Evolutionary conservation across 2,888 invertebrate genomes (phyloP), one percentile per base, ranked within the genome.

Genomic region (Xestia xanthographa): DNA sequence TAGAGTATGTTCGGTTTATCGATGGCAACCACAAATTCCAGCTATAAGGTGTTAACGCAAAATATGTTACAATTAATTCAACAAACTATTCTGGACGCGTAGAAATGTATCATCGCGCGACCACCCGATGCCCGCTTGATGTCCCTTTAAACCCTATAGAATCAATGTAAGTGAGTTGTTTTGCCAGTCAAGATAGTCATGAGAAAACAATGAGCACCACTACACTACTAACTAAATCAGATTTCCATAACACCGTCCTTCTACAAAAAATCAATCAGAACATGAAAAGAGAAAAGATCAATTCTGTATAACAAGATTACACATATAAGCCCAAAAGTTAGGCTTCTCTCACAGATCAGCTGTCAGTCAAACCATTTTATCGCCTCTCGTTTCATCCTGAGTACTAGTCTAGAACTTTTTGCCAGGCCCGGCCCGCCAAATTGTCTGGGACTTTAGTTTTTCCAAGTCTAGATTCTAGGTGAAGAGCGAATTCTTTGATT

Each of bases 391-490:
- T 78, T 74, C 26, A 48, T 74, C 74, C 53, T 34, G 62, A 77
- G 66, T 68, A 65, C 75, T 75, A 65, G 71, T 60, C 67, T 78
- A 72, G 66, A 83, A 78, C 58, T 85, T 86, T 86, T 86, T 80
- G 67, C 58, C 38, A 41, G 45, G 38, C 34, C 38, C 58, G 66
- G 50, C 72, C 66, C 70, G 80, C 76, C 78, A 77, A 80, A 86
- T 81, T 75, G 82, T 82, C 80, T 82, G 58, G 63, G 73, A 71
- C 76, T 81, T 75, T 69, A 53, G 66, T 80, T 82, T 86, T 84
- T 71, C 34, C 38, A 48, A 80, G 60, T 75, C 69, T 71, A 80
- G 72, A 65, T 58, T 70, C 38, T 34, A 68, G 41, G 20, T 38
- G 34, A 43, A 56, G 43, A 65, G 56, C 0, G 29, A 45, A 65